A percentile compares a stretch with the other conserved stretches of the same genome.
These are phyloP conservation scores for Cherax destructor DNA, from an alignment of 1,140 invertebrate species.

Conservation along the genomic window DNA sequence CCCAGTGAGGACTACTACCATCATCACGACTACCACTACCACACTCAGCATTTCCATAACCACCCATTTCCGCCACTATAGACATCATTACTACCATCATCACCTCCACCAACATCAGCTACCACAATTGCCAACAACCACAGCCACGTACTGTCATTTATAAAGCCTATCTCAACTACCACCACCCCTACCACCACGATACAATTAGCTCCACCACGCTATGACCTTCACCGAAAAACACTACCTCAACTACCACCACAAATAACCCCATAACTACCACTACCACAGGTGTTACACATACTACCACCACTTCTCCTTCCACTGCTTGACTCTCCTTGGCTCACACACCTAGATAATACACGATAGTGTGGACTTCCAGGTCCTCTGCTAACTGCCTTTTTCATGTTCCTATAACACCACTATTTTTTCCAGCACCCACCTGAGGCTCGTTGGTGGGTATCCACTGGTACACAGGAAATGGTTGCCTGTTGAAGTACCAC, in stretches of 20 bases:
- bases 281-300: no score
- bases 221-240: neutral
- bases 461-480: slow-evolving; percentile 74
- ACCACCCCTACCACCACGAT: neutral
- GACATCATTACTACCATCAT: neutral
- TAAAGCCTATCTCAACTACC: neutral
- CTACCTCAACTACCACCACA: no score
- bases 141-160: neutral
- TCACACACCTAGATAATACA: no score
- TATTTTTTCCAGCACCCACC: neutral
- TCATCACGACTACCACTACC: no score
- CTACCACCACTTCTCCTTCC: no score
- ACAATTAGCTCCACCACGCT: neutral
- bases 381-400: no score
- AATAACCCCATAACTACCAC: no score
- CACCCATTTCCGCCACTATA: neutral
- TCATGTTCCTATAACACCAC: neutral
- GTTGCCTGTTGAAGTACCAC: slow-evolving; percentile 73
- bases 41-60: no score
- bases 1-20: no score
- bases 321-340: no score
- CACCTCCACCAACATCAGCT: neutral
- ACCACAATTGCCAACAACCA: neutral
- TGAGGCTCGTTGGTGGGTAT: slow-evolving; percentile 71
- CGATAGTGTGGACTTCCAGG: no score